phyloP scores from a whole-genome alignment of 2,113 vertebrate species.

The Condylura cristata region DNA sequence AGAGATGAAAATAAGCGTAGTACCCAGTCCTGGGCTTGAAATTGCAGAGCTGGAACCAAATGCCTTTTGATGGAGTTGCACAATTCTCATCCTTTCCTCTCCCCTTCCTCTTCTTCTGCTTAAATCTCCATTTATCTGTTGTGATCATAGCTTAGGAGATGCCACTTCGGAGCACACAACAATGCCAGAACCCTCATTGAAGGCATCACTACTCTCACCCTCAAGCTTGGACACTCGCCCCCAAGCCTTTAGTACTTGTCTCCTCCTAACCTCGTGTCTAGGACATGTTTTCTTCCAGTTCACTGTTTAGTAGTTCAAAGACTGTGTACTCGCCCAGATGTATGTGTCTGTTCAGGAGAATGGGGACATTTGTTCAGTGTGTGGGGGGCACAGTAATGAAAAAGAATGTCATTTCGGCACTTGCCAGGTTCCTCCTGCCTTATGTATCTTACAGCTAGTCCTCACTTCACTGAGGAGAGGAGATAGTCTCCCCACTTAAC shows the following conservation, averaged over 20 bases:
- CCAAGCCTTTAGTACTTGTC: not conserved
- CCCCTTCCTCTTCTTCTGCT: not conserved
- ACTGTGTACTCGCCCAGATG: not conserved
- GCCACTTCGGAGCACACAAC: not conserved
- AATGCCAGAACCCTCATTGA: not conserved
- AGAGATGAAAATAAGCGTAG: constrained; percentile 55
- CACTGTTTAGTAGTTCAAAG: not conserved
- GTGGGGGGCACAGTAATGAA: not conserved
- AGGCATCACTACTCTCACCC: not conserved
- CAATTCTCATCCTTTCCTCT: constrained; percentile 49
- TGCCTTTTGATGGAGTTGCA: not conserved
- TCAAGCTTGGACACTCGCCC: not conserved
- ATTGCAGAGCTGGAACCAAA: constrained; percentile 50
- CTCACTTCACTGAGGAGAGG: not conserved
- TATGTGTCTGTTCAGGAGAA: not conserved
- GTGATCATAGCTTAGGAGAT: constrained; percentile 10
- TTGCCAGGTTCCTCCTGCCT: not conserved
- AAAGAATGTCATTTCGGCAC: not conserved
- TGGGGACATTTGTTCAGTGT: not conserved
- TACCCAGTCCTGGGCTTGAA: constrained; percentile 62
- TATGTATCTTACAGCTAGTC: not conserved
- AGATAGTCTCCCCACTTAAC: not conserved
- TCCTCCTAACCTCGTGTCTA: not conserved
- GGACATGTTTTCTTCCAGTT: not conserved
- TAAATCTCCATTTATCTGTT: constrained; percentile 55